A percentile compares a stretch with the other conserved stretches of the same genome.
These are phyloP conservation scores for Tribolium castaneum DNA, from an alignment of 1,140 invertebrate genomes.

Conservation along the genomic window DNA sequence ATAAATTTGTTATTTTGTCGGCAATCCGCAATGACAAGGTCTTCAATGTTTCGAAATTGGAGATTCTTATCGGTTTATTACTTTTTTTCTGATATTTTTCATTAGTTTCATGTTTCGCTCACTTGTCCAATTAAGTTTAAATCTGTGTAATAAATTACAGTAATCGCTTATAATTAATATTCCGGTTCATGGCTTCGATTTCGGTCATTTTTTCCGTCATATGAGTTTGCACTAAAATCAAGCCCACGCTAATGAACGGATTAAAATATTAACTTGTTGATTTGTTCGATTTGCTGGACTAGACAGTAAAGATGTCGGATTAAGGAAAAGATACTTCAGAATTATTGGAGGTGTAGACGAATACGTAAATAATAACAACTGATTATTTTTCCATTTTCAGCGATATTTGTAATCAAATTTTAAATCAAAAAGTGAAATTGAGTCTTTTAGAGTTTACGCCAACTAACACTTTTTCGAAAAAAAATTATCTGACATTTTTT, in stretches of 20 bases:
- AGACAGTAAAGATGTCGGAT: background rate
- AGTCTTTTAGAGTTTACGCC: no score
- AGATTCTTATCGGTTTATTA: slow-evolving; percentile 1
- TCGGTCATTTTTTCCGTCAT: background rate
- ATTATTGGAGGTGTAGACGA: no score
- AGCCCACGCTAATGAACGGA: background rate
- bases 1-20: background rate
- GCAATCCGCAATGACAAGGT: background rate
- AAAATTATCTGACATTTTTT: no score
- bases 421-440: no score
- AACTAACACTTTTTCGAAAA: no score
- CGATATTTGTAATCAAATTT: no score
- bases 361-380: no score
- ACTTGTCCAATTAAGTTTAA: background rate
- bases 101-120: background rate
- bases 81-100: background rate
- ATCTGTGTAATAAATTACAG: background rate
- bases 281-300: background rate
- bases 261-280: background rate
- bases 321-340: no score
- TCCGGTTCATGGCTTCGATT: background rate
- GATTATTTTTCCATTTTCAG: no score
- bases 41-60: background rate
- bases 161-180: background rate
- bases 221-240: background rate